A percentile compares a stretch with the other conserved stretches of the same genome.
phyloP scores from a whole-genome alignment of 1,140 invertebrate species.

The Hycleus cichorii region DNA sequence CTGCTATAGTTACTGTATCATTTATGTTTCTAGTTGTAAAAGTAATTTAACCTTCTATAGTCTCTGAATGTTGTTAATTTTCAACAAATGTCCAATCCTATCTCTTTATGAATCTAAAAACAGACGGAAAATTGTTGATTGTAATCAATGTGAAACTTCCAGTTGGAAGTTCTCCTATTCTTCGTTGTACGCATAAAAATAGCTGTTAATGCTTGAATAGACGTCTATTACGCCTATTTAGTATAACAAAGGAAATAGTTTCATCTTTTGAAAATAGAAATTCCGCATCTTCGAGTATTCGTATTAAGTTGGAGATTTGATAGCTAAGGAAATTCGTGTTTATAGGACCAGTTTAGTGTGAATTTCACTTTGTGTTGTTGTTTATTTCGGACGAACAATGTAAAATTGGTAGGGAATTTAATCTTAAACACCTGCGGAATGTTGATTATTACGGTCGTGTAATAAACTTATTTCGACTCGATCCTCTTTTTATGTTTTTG shows the following conservation, averaged over 20 bases:
- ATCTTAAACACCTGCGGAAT: constrained; percentile 12
- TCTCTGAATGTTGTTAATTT: constrained; percentile 8
- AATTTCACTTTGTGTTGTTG: constrained; percentile 1
- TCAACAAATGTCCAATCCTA: neutral
- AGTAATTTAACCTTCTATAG: constrained; percentile 5
- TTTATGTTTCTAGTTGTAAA: constrained; percentile 15
- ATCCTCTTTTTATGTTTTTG: neutral
- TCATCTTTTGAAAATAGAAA: no score
- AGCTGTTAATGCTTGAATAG: no score
- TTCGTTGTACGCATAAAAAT: no score
- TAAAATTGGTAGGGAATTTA: constrained; percentile 7
- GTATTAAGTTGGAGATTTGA: neutral
- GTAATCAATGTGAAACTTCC: no score
- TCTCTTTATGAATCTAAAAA: no score
- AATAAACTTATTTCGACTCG: neutral
- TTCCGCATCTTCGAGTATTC: no score
- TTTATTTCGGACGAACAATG: neutral
- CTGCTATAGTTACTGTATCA: constrained; percentile 11
- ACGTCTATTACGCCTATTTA: no score
- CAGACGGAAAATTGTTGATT: no score
- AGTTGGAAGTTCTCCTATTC: no score
- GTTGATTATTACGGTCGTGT: constrained; percentile 5
- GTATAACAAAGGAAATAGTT: no score
- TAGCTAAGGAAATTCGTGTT: constrained; percentile 2
- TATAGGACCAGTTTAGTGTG: constrained; percentile 2